Conservation (phyloP, 2,888 invertebrate species). For the Autographa pulchrina region DNA sequence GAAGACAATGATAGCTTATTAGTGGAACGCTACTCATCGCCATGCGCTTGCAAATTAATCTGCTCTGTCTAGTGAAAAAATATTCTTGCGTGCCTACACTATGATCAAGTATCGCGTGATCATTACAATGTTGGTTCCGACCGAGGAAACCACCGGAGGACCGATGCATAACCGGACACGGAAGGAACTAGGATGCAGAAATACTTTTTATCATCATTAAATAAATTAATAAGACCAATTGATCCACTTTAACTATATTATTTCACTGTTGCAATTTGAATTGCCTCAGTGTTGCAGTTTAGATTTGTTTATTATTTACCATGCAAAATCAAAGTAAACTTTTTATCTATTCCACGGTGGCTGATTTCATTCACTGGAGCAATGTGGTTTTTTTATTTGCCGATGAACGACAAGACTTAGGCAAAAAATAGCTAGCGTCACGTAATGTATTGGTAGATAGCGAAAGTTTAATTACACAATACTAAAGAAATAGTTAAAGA, state of each 20-base stretch:
- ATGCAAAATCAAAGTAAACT: constrained; percentile 71
- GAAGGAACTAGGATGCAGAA: constrained; percentile 45
- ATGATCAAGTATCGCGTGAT: constrained; percentile 45
- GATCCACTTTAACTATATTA: constrained; percentile 9
- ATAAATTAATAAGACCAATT: constrained; percentile 25
- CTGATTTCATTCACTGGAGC: constrained; percentile 69
- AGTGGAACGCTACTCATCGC: constrained; percentile 2
- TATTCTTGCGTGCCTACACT: constrained; percentile 45
- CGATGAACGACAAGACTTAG: constrained; percentile 67
- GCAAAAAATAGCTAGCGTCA: constrained; percentile 75
- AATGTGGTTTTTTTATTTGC: constrained; percentile 69
- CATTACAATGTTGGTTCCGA: constrained; percentile 46
- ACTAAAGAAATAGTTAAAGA: constrained; percentile 48
- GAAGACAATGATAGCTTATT: constrained; percentile 9
- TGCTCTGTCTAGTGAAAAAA: constrained; percentile 36
- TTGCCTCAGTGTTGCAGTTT: constrained; percentile 43
- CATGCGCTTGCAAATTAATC: constrained; percentile 35
- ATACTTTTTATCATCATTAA: constrained; percentile 30
- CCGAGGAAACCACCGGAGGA: constrained; percentile 46
- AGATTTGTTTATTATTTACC: constrained; percentile 52
- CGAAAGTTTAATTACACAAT: constrained; percentile 81
- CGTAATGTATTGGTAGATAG: constrained; percentile 82
- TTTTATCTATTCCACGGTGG: constrained; percentile 76
- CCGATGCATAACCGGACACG: constrained; percentile 50
- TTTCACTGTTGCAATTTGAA: constrained; percentile 14